Base-by-base conservation (phyloP, 2,113 vertebrate species). In the Anthoscopus minutus region DNA sequence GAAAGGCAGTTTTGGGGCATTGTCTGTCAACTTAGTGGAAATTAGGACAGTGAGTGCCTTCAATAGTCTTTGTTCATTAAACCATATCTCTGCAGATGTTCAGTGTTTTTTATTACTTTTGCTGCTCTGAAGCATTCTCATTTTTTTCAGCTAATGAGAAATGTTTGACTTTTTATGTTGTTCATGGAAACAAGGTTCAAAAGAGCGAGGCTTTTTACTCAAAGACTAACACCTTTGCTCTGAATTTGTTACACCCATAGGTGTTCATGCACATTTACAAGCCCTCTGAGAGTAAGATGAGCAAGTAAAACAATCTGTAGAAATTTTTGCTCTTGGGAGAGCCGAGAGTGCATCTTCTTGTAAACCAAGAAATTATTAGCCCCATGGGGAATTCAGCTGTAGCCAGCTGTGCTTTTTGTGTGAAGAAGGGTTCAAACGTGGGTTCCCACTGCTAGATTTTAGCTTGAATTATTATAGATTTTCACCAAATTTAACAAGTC, bases 31-130 rank as follows among this genome's bases (percentile, higher is more conserved):
- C 96, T 97, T 98, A 95, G 95, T 97, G 94, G 94, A 96, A 98
- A 98, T 97, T 97, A 98, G 98, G 97, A 97, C 97, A 97, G 92
- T 92, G 97, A 97, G 96, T 97, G 96, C 97, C 96, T 98, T 97
- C 94, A 95, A 97, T 97, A 97, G 95, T 96, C 94, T 98, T 97
- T 98, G 97, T 86, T 98, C 96, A 98, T 97, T 98, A 98, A 98
- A 97, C 96, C 98, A 96, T 98, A 92, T 92, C 94, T 97, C 94
- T 97, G 96, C 97, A 98, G 97, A 98, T 98, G 98, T 97, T 98
- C 96, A 94, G 71, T 90, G 64, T 65, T 97, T 97, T 94, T 88
- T 89, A 89, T 88, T 93, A 93, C 95, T 96, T 97, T 73, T 86
- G 91, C 95, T 96, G 40, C 86, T 96, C 80, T 69, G 95, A 97